Conservation (phyloP, 2,113 vertebrate species). For the Brachypodius melanocephalos region DNA sequence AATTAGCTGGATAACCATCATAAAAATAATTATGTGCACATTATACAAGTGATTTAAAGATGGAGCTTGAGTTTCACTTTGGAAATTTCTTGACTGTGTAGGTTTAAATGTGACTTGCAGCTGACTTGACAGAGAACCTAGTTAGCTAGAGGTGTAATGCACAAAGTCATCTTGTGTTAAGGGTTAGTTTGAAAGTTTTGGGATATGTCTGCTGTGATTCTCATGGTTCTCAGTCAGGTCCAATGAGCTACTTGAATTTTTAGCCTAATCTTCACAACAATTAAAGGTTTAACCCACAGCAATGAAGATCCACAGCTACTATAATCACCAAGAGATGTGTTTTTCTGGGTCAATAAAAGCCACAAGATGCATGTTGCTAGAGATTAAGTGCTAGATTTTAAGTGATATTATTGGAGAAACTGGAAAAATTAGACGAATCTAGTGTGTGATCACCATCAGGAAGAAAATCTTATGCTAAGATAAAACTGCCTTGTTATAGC, state of each 20-base stretch:
- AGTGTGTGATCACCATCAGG: neutral
- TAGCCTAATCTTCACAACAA: neutral
- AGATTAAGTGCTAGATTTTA: neutral
- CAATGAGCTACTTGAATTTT: neutral
- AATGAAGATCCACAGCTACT: neutral
- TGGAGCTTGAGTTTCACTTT: neutral
- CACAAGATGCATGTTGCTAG: neutral
- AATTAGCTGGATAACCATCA: neutral
- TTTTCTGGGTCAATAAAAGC: neutral
- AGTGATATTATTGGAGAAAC: neutral
- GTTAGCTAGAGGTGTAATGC: neutral
- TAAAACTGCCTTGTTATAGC: neutral
- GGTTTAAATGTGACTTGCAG: neutral
- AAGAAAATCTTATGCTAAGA: neutral
- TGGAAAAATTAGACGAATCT: neutral
- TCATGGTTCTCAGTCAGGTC: neutral
- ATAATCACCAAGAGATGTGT: neutral
- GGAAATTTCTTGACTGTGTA: neutral
- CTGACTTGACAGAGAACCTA: neutral
- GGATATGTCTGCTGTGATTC: neutral
- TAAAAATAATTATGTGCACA: neutral
- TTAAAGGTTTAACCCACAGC: neutral
- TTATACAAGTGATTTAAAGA: neutral
- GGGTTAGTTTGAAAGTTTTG: neutral
- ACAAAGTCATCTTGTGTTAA: neutral